Evolutionary conservation across 2,113 vertebrate species (phyloP), one percentile per base, ranked within the genome.

Genomic region (Petrocephalus zakoni): DNA sequence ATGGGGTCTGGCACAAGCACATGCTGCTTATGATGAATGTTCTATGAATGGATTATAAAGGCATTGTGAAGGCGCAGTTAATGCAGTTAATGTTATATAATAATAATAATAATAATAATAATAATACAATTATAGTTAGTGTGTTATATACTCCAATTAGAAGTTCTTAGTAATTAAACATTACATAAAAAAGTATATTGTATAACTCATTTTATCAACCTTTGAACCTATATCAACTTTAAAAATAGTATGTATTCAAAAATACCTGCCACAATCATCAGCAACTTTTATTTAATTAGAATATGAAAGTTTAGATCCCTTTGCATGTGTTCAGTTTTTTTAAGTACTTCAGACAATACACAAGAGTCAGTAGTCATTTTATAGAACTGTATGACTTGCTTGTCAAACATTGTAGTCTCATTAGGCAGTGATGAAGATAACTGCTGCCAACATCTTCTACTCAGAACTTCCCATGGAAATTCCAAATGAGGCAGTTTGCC

Each of bases 1-100:
- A 92, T 90, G 91, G 92, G 92, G 89, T 90, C 90, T 89, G 90
- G 88, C n/a, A n/a, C n/a, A n/a, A n/a, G n/a, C n/a, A n/a, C 61
- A 68, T 68, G 61, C 61, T 68, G 61, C 10, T 29, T 29, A 68
- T 25, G 25, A 25, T 64, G 58, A 25, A 61, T 25, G 58, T n/a
- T n/a, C 10, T 61, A 10, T 9, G n/a, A 61, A 61, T 61, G 58
- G 22, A 8, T 61, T 61, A 64, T 64, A 64, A 64, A 68, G 61
- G 61, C 61, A 64, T 17, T 64, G n/a, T 64, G 61, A 64, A 25
- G 61, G 61, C 29, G 25, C 61, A 29, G 9, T 64, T 64, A 8
- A 64, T 25, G n/a, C 25, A 64, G 25, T n/a, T n/a, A n/a, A n/a
- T n/a, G n/a, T n/a, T n/a, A n/a, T n/a, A n/a, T n/a, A n/a, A n/a